Evolutionary conservation across 2,888 invertebrate species (phyloP).

Genomic region (Achlya flavicornis): DNA sequence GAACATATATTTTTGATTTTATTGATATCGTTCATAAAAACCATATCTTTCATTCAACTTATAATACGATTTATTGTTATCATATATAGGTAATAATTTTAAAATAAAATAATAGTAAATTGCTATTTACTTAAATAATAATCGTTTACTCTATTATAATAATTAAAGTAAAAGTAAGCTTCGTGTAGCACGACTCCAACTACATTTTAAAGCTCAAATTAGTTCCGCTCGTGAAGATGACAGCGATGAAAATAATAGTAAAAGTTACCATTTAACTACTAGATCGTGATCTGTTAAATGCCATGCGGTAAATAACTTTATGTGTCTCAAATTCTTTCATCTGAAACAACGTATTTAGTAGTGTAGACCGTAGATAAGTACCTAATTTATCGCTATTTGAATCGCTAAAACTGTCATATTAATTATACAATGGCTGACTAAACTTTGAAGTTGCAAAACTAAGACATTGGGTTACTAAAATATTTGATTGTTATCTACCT

Average conservation of each 20-base stretch:
- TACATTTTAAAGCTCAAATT: constrained; percentile 40
- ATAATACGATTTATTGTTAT: not conserved
- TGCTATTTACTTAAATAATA: not conserved
- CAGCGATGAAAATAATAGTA: constrained; percentile 17
- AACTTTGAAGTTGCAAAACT: not conserved
- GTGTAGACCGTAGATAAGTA: not conserved
- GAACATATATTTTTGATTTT: no score
- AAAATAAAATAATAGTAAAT: not conserved
- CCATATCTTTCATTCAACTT: not conserved
- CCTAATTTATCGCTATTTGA: not conserved
- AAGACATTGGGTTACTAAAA: not conserved
- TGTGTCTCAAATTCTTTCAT: not conserved
- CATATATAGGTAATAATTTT: not conserved
- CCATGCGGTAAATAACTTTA: not conserved
- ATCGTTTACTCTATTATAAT: not conserved
- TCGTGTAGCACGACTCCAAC: constrained; percentile 44
- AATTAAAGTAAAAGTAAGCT: constrained; percentile 41
- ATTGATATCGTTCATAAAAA: not conserved
- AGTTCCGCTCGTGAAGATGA: constrained; percentile 47
- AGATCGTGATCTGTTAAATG: not conserved
- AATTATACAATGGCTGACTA: not conserved
- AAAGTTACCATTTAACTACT: constrained; percentile 23
- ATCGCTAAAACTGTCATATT: not conserved
- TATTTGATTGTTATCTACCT: not conserved
- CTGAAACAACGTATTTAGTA: not conserved